These are phyloP conservation scores for Drosophila sulfurigaster DNA, from an alignment of 1,140 invertebrate species.

Conservation along the genomic window DNA sequence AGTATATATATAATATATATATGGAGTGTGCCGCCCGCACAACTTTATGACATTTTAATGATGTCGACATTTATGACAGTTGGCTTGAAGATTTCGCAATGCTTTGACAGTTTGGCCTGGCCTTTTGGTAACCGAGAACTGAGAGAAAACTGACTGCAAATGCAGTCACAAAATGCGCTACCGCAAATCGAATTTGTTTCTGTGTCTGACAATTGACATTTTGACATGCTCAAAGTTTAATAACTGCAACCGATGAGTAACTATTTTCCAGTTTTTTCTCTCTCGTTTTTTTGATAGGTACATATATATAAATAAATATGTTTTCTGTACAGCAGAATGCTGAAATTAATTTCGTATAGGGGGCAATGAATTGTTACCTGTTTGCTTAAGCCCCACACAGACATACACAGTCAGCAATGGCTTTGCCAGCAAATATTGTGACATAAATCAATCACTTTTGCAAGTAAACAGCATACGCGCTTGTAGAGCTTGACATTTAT, in stretches of 20 bases:
- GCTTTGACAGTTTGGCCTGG: constrained; percentile 58
- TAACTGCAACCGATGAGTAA: constrained; percentile 21
- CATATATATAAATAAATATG: not conserved
- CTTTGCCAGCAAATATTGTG: constrained; percentile 53
- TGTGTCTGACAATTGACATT: constrained; percentile 34
- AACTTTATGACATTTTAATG: constrained; percentile 78
- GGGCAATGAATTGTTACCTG: constrained; percentile 23
- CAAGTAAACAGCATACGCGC: constrained; percentile 23
- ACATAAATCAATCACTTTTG: constrained; percentile 62
- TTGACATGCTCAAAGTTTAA: constrained; percentile 33
- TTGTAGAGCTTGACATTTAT: constrained; percentile 56
- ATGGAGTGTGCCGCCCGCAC: constrained; percentile 7
- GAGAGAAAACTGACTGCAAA: constrained; percentile 1
- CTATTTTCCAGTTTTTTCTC: too few species aligned
- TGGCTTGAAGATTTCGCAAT: constrained; percentile 66
- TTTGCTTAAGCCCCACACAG: constrained; percentile 3
- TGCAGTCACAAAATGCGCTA: constrained; percentile 18
- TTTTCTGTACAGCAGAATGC: constrained; percentile 7
- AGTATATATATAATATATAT: not conserved
- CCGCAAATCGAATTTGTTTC: constrained; percentile 40
- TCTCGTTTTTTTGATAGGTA: not conserved
- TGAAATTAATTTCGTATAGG: constrained; percentile 42
- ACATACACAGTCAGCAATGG: not conserved
- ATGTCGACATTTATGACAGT: constrained; percentile 77
- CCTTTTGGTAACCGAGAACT: constrained; percentile 41